A percentile compares a stretch with the other conserved stretches of the same genome.
Conservation (phyloP, 1,140 invertebrate genomes). For the Tyrophagus putrescentiae region DNA sequence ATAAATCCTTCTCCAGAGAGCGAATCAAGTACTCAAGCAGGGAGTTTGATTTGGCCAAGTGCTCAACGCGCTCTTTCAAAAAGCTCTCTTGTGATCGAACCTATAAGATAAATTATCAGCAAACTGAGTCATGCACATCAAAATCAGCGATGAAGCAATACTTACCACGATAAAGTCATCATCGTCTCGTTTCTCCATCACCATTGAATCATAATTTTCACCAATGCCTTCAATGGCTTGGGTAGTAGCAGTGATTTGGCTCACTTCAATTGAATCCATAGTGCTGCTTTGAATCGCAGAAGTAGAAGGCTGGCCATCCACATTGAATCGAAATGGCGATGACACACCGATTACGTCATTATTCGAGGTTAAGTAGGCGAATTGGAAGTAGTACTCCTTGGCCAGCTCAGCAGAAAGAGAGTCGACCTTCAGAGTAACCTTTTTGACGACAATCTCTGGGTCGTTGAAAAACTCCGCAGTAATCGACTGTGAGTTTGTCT, state of each 20-base stretch:
- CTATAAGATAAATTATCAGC: neutral
- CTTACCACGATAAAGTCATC: slow-evolving; percentile 21
- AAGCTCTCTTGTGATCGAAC: slow-evolving; percentile 20
- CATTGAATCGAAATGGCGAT: slow-evolving; percentile 35
- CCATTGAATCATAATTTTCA: slow-evolving; percentile 33
- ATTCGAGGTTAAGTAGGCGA: slow-evolving; percentile 33
- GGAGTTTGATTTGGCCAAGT: slow-evolving; percentile 17
- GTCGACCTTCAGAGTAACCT: neutral
- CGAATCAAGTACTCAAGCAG: slow-evolving; percentile 17
- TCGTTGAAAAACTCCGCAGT: neutral
- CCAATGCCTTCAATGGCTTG: neutral
- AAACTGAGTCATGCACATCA: neutral
- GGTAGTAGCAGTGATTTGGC: neutral
- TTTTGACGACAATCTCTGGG: slow-evolving; percentile 6
- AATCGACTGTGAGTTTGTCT: neutral
- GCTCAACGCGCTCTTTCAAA: slow-evolving; percentile 18
- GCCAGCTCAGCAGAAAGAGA: neutral
- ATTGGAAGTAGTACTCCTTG: slow-evolving; percentile 37
- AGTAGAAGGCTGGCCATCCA: slow-evolving; percentile 24
- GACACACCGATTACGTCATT: slow-evolving; percentile 34
- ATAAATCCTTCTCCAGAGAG: slow-evolving; percentile 15
- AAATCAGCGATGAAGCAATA: slow-evolving; percentile 6
- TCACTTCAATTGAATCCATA: neutral
- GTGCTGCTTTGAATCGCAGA: neutral
- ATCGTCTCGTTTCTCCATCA: slow-evolving; percentile 32